Evolutionary conservation across 35 echinoderm and acorn worm genomes (phyloP).

Genomic region (Lytechinus pictus): DNA sequence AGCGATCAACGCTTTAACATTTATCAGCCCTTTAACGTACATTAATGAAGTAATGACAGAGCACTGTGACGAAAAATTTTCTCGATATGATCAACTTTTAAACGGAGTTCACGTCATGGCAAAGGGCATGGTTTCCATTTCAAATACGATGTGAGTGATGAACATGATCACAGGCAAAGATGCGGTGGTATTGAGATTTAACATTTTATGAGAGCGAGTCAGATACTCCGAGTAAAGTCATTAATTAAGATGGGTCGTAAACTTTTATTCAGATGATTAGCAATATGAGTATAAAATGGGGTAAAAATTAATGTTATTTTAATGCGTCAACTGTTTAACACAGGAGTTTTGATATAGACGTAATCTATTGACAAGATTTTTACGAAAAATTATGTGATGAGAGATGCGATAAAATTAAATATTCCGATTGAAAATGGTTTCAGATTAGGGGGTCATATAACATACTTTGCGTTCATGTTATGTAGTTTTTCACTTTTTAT

Average conservation of each 20-base stretch:
- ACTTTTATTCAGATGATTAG: background rate
- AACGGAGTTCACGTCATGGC: background rate
- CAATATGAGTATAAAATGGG: background rate
- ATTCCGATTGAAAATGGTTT: too few relatives aligned
- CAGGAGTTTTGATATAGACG: too few relatives aligned
- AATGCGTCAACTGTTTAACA: too few relatives aligned
- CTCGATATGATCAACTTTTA: too few relatives aligned
- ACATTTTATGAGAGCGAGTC: background rate
- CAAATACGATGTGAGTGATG: background rate
- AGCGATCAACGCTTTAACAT: too few relatives aligned
- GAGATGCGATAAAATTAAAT: background rate
- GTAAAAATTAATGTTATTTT: background rate
- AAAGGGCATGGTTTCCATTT: background rate
- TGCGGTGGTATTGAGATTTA: slow-evolving; percentile 18
- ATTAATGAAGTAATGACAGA: background rate
- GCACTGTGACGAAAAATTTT: background rate
- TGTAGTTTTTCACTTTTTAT: too few relatives aligned
- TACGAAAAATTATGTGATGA: background rate
- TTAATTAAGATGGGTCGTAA: background rate
- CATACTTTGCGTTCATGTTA: too few relatives aligned
- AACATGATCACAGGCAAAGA: background rate
- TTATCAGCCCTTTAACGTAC: background rate
- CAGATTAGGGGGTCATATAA: too few relatives aligned
- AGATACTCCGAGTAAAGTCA: background rate
- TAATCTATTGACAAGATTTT: too few relatives aligned